These are phyloP conservation scores for Tipula unca DNA, from an alignment of 2,888 invertebrate species.

Conservation along the genomic window DNA sequence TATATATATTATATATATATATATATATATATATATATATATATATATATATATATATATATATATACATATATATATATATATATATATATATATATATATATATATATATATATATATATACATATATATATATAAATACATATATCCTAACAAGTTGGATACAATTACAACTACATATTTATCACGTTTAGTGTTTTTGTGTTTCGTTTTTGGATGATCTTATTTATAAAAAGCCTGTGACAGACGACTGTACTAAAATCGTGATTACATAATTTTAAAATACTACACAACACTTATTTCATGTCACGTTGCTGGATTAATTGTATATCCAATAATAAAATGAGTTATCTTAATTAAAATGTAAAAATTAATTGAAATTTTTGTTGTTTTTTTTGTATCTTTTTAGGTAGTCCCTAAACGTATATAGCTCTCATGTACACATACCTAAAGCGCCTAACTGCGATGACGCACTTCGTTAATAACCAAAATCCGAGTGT, in stretches of 20 bases:
- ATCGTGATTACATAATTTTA: neutral
- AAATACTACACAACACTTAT: neutral
- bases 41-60: neutral
- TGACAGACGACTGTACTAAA: neutral
- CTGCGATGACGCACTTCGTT: neutral
- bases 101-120: neutral
- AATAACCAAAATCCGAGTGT: neutral
- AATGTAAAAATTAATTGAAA: neutral
- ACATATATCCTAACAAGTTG: neutral
- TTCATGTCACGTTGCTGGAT: neutral
- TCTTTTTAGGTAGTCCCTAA: neutral
- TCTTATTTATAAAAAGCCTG: neutral
- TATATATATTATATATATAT: neutral
- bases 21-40: neutral
- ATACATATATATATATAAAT: neutral
- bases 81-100: neutral
- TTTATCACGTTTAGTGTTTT: neutral
- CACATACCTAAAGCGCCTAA: neutral
- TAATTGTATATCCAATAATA: neutral
- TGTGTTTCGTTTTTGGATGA: neutral
- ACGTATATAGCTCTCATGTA: neutral
- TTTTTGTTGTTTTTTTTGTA: neutral
- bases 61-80: neutral
- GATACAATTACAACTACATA: neutral
- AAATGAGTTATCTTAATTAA: neutral